Evolutionary conservation across 2,888 invertebrate genomes (phyloP), one percentile per base, ranked within the genome.

Genomic region (Orthosia gracilis): DNA sequence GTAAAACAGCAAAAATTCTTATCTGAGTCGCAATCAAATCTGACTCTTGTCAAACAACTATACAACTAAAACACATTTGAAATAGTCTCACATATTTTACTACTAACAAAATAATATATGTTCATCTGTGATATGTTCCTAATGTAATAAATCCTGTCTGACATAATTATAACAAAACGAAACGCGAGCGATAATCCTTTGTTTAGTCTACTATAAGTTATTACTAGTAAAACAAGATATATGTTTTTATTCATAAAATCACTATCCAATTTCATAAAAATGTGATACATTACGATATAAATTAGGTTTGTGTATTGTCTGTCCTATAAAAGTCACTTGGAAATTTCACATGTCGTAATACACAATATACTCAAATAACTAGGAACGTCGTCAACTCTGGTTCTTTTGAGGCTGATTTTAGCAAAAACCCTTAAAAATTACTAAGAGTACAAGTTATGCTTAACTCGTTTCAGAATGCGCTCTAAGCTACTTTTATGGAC

Each of bases 161-260:
- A 55, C 62, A 62, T 40, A 55, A 73, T 40, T 62, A 40, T 73
- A 40, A 55, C 40, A 74, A 73, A 49, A 49, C 12, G 54, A 73
- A 31, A 73, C 55, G n/a, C n/a, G n/a, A 73, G 5, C 18, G 0
- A n/a, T 54, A 59, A 63, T 50, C 18, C n/a, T 57, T 57, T 73
- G 74, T 73, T 26, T 57, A 49, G 49, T 57, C 40, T 26, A 4
- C 40, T 0, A 18, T 50, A 1, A 74, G 7, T 50, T 64, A 74
- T 63, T 18, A 4, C 31, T 55, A 11, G 23, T 11, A 17, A n/a
- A 13, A n/a, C 47, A 13, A 47, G 45, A 49, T 54, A 73, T 73
- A 4, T 73, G 63, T 50, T 40, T 49, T 62, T 26, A 23, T 21
- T n/a, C 1, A 47, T 21, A 13, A 49, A 49, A 23, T 73, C 47